These are phyloP conservation scores for Hydraecia micacea DNA, from an alignment of 2,888 invertebrate species.

Conservation along the genomic window DNA sequence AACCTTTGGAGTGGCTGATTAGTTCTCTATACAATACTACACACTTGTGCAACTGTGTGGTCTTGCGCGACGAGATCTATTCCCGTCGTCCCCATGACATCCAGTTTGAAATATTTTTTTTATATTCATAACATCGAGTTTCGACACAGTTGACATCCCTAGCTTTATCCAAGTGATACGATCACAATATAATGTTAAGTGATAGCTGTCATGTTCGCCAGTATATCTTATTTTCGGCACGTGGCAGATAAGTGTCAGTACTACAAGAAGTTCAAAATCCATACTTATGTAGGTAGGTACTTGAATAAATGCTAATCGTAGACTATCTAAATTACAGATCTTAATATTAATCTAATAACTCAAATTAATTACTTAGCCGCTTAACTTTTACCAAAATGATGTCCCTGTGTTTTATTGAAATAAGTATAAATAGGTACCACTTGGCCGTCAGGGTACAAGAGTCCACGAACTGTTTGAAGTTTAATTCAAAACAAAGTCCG, in stretches of 20 bases:
- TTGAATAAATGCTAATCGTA: background rate
- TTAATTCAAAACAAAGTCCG: background rate
- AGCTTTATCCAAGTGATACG: background rate
- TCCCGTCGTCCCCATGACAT: too few relatives aligned
- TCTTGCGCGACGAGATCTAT: too few relatives aligned
- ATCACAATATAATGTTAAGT: background rate
- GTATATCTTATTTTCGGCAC: background rate
- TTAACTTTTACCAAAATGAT: background rate
- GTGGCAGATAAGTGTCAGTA: constrained; percentile 6
- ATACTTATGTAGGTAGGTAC: too few relatives aligned
- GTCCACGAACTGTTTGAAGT: background rate
- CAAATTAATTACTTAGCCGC: background rate
- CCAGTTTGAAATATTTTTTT: background rate
- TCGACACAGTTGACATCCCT: constrained; percentile 12
- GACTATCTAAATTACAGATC: constrained; percentile 12
- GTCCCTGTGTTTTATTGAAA: background rate
- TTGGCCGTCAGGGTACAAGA: background rate
- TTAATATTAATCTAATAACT: background rate
- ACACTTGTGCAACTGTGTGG: background rate
- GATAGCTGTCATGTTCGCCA: background rate
- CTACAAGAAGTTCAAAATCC: background rate
- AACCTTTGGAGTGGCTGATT: background rate
- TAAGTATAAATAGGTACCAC: background rate
- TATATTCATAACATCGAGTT: background rate
- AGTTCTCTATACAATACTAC: background rate